phyloP scores from a whole-genome alignment of 2,797 vertebrate genomes.

The Muscicapa comitata region DNA sequence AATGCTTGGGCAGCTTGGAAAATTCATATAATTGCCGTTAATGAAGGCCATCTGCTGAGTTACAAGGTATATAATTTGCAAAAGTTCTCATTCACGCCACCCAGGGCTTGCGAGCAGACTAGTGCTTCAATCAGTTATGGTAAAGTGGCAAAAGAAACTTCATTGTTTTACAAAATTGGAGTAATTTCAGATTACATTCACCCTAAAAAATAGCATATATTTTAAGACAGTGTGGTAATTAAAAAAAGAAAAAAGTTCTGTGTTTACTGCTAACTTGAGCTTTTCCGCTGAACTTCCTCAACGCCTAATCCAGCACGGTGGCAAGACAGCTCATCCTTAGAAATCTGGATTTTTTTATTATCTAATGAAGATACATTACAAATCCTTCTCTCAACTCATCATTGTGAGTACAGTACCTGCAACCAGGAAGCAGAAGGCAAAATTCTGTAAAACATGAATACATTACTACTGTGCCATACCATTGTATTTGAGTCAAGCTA shows the following conservation, averaged over 20 bases:
- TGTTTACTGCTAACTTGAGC: neutral
- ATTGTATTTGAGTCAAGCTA: neutral
- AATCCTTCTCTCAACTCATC: neutral
- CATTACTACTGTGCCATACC: neutral
- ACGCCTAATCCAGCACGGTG: neutral
- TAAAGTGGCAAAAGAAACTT: neutral
- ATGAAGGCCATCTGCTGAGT: conserved; percentile 34
- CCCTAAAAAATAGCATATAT: neutral
- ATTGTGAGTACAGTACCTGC: neutral
- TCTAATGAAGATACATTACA: neutral
- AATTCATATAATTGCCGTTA: conserved; percentile 43
- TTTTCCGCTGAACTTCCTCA: neutral
- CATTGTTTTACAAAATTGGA: neutral
- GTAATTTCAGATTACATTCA: neutral
- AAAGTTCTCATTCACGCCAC: conserved; percentile 19
- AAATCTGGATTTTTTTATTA: neutral
- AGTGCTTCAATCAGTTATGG: neutral
- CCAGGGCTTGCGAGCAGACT: neutral
- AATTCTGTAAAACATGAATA: neutral
- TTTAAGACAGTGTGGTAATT: neutral
- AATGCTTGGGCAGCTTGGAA: conserved; percentile 16
- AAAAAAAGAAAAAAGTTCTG: neutral
- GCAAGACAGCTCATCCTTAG: neutral
- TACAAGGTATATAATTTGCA: conserved; percentile 12
- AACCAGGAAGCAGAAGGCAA: neutral